These are phyloP conservation scores for Pherbina coryleti DNA, from an alignment of 2,888 invertebrate species.

Conservation along the genomic window DNA sequence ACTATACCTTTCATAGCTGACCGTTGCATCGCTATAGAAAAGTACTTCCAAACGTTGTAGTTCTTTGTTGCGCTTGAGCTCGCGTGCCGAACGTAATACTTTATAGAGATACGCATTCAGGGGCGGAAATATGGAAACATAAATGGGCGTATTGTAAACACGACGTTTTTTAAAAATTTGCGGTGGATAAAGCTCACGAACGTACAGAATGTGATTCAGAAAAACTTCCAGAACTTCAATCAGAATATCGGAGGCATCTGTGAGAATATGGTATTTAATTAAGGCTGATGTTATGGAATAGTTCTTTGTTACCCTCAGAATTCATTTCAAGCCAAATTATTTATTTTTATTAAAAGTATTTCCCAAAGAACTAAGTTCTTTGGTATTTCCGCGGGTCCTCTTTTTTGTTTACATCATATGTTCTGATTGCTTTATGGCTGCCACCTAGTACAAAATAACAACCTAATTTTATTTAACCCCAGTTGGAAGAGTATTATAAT, in stretches of 20 bases:
- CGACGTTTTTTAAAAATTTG: slow-evolving; percentile 65
- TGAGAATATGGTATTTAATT: too few relatives aligned
- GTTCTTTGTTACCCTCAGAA: not conserved
- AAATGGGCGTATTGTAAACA: slow-evolving; percentile 63
- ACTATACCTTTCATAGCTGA: slow-evolving; percentile 52
- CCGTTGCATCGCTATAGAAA: slow-evolving; percentile 55
- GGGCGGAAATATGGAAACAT: slow-evolving; percentile 62
- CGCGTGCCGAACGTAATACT: slow-evolving; percentile 56
- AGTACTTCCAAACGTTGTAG: slow-evolving; percentile 59
- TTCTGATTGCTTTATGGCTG: too few relatives aligned
- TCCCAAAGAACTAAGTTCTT: too few relatives aligned
- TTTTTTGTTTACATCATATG: not conserved
- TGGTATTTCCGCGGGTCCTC: not conserved
- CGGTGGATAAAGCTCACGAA: slow-evolving; percentile 63
- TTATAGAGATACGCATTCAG: slow-evolving; percentile 62
- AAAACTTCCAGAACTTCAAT: slow-evolving; percentile 65
- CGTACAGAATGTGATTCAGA: slow-evolving; percentile 63
- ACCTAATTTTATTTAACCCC: too few relatives aligned
- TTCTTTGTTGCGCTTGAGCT: slow-evolving; percentile 51
- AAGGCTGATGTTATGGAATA: too few relatives aligned
- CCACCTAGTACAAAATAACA: too few relatives aligned
- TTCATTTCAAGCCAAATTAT: not conserved
- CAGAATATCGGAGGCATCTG: slow-evolving; percentile 53
- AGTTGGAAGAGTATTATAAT: too few relatives aligned
- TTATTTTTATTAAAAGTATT: too few relatives aligned